Conservation (phyloP, 1,140 invertebrate genomes). For the Cryptotermes secundus region DNA sequence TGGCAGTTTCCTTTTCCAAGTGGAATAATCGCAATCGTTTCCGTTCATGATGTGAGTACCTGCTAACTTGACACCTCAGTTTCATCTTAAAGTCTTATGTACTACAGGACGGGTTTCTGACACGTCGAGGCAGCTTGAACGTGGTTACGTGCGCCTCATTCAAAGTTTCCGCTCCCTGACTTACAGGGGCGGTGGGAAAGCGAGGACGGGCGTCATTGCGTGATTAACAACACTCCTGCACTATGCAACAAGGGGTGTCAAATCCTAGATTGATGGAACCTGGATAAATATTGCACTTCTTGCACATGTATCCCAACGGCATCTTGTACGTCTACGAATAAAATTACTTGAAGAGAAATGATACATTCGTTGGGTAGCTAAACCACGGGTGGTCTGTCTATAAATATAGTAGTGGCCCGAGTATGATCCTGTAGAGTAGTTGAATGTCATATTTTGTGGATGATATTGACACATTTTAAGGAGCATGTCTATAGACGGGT, state of each 20-base stretch:
- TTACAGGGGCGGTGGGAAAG: neutral
- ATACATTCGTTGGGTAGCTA: neutral
- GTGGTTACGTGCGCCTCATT: neutral
- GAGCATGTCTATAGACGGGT: no score
- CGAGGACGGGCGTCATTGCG: neutral
- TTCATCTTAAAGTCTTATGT: neutral
- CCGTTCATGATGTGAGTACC: neutral
- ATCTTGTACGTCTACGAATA: neutral
- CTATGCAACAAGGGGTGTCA: neutral
- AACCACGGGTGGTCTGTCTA: no score
- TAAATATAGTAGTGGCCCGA: no score
- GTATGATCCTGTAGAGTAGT: no score
- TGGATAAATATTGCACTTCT: neutral
- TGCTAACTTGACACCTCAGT: neutral
- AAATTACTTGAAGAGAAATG: neutral
- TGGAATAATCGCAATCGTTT: neutral
- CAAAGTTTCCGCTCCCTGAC: neutral
- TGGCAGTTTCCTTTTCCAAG: neutral
- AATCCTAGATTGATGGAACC: neutral
- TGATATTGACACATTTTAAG: no score
- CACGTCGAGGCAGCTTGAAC: neutral
- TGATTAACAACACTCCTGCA: neutral
- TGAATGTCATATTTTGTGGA: no score
- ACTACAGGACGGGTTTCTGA: no score
- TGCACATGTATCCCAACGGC: neutral